Conservation (phyloP, 1,140 invertebrate genomes). For the Drosophila lowei region DNA sequence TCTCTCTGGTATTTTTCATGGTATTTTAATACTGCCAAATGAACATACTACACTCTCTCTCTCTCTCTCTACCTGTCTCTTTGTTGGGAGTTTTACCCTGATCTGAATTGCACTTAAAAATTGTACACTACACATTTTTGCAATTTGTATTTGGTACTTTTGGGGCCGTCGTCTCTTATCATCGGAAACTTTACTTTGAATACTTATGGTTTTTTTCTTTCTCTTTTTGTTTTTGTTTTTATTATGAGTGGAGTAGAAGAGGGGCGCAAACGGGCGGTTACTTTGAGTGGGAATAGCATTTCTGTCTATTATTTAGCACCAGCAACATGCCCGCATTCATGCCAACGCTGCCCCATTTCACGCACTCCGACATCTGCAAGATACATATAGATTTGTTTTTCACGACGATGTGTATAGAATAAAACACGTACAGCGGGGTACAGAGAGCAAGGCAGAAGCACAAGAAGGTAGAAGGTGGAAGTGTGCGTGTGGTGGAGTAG, state of each 20-base stretch:
- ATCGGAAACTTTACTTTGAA: conserved; percentile 57
- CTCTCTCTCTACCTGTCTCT: too few relatives aligned
- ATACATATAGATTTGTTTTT: conserved; percentile 64
- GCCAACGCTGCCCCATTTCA: conserved; percentile 87
- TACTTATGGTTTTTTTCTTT: conserved; percentile 28
- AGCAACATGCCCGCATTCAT: conserved; percentile 87
- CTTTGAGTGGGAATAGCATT: conserved; percentile 66
- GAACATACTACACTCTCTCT: too few relatives aligned
- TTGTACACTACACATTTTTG: conserved; percentile 18
- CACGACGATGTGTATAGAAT: too few relatives aligned
- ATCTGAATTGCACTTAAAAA: not conserved
- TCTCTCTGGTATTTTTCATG: conserved; percentile 9
- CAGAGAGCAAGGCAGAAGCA: not conserved
- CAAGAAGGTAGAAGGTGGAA: too few relatives aligned
- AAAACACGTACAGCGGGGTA: conserved; percentile 1
- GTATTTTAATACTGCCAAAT: conserved; percentile 31
- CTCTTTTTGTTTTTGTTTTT: conserved; percentile 11
- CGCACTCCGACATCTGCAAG: conserved; percentile 87
- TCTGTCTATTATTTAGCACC: conserved; percentile 84
- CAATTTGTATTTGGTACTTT: conserved; percentile 23
- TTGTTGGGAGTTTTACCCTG: too few relatives aligned
- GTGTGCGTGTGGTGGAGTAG: too few relatives aligned
- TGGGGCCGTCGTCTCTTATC: conserved; percentile 52
- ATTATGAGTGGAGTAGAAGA: conserved; percentile 4
- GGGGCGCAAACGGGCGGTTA: conserved; percentile 28